Conservation (phyloP, 37 sponge, comb jelly and placozoan genomes). For the Amphimedon queenslandica region DNA sequence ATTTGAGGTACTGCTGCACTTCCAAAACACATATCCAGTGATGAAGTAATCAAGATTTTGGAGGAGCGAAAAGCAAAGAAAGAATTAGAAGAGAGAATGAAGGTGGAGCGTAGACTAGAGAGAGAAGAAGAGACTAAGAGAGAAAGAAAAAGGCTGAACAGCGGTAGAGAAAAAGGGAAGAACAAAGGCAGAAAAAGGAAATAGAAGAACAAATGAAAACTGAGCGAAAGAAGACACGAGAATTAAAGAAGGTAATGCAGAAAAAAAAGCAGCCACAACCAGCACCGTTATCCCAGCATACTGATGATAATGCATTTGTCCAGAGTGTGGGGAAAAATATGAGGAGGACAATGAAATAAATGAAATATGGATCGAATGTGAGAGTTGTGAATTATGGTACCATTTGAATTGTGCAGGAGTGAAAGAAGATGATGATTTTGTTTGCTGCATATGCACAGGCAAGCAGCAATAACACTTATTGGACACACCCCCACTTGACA, state of each 20-base stretch:
- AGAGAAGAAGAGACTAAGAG: too few species aligned
- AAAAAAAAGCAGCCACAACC: not conserved
- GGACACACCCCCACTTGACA: too few species aligned
- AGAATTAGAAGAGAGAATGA: too few species aligned
- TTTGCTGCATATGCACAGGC: too few species aligned
- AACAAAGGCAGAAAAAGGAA: not conserved
- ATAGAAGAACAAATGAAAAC: not conserved
- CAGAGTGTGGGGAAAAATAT: not conserved
- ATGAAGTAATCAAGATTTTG: not conserved
- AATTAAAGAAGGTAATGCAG: not conserved
- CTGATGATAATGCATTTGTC: not conserved
- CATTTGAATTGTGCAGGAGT: not conserved
- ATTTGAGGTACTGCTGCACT: not conserved
- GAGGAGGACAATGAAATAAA: not conserved
- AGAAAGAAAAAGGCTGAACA: not conserved
- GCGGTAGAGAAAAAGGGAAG: not conserved
- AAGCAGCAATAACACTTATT: too few species aligned
- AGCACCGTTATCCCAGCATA: not conserved
- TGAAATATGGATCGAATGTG: not conserved
- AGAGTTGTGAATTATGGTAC: not conserved
- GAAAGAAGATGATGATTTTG: not conserved
- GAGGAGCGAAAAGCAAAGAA: not conserved
- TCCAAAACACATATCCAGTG: not conserved
- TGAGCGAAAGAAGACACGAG: too few species aligned
- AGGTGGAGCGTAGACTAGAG: too few species aligned